Percentiles rank a stretch among this genome's conserved stretches.
These are phyloP conservation scores for Scaptomyza hsui DNA, from an alignment of 1,140 invertebrate species.

Conservation along the genomic window DNA sequence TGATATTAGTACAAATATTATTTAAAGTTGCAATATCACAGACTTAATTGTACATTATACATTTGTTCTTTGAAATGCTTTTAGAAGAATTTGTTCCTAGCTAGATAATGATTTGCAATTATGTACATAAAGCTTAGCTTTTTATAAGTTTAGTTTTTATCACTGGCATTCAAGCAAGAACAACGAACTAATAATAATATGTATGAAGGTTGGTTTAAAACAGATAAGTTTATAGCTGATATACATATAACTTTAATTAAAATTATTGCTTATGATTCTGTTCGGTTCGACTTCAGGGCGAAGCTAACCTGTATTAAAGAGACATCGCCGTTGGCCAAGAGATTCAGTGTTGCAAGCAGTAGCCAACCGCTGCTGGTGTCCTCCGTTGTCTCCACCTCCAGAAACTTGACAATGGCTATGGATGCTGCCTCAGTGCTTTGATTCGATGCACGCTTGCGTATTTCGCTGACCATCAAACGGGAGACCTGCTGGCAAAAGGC, in stretches of 20 bases:
- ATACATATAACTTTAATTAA: too few species aligned
- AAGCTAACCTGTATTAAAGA: conserved; percentile 91
- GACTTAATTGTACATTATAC: too few species aligned
- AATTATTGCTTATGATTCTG: too few species aligned
- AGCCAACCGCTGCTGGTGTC: conserved; percentile 98
- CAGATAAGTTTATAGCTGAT: neutral
- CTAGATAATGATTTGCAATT: too few species aligned
- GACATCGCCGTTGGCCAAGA: conserved; percentile 93
- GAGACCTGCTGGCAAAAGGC: conserved; percentile 97
- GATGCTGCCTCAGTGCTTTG: conserved; percentile 98
- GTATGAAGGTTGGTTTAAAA: neutral
- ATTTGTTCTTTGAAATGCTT: too few species aligned
- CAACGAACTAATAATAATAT: neutral
- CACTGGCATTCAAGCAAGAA: neutral
- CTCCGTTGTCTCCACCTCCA: conserved; percentile 96
- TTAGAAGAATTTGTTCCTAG: too few species aligned
- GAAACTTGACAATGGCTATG: conserved; percentile 97
- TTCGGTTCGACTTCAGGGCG: neutral
- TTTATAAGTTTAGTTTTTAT: too few species aligned
- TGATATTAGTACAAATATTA: too few species aligned
- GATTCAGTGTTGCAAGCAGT: conserved; percentile 95
- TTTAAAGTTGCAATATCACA: too few species aligned
- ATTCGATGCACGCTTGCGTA: conserved; percentile 95
- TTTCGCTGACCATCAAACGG: conserved; percentile 97
- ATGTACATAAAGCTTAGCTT: too few species aligned